Conservation (phyloP, 2,113 vertebrate genomes). For the Notothenia rossii region DNA sequence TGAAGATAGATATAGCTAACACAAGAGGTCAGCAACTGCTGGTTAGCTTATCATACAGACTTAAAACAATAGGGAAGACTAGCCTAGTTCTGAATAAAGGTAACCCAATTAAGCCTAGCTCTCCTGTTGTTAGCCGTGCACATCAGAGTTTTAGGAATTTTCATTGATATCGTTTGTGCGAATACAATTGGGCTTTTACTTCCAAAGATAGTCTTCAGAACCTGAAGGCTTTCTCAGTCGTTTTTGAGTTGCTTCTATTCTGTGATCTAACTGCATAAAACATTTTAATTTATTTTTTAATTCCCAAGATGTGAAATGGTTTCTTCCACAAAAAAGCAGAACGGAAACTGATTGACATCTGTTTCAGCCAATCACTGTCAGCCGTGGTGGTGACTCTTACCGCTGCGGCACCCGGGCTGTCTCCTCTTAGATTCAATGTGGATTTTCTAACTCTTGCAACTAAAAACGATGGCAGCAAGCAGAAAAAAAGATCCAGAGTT, state of each 20-base stretch:
- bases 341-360: background rate
- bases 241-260: background rate
- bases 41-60: background rate
- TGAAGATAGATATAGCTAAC: background rate
- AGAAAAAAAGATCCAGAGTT: slow-evolving; percentile 13
- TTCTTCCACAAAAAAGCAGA: background rate
- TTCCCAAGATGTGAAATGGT: background rate
- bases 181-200: background rate
- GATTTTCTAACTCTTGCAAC: background rate
- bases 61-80: background rate
- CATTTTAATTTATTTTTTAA: background rate
- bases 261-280: background rate
- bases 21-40: background rate
- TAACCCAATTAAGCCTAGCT: background rate
- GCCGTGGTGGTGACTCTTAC: background rate
- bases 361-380: slow-evolving; percentile 12
- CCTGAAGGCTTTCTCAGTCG: background rate
- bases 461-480: background rate
- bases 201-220: background rate
- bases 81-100: background rate
- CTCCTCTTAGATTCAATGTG: background rate
- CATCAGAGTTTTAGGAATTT: no score
- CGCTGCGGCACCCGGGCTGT: background rate
- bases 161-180: no score
- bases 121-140: no score